A percentile compares a stretch with the other conserved stretches of the same genome.
Conservation (phyloP, 2,797 vertebrate genomes). For the Acanthopagrus latus region DNA sequence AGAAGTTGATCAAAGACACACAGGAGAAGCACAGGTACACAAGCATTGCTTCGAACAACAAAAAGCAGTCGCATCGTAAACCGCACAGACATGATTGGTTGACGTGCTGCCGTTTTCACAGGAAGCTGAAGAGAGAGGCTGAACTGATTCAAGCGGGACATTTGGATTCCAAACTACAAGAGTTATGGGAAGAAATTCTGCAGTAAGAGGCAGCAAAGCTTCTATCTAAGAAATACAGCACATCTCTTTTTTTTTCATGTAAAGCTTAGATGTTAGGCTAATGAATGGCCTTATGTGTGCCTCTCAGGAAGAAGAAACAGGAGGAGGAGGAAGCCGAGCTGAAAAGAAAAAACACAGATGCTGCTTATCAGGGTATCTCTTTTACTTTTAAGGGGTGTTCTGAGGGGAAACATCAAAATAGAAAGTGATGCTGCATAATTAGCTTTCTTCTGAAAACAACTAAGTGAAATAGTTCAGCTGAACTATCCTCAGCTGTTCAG, state of each 20-base stretch:
- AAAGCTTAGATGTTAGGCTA: neutral
- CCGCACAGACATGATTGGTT: neutral
- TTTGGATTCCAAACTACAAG: constrained; percentile 92
- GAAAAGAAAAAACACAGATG: constrained; percentile 93
- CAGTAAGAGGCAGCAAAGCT: constrained; percentile 82
- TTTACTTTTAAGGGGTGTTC: constrained; percentile 23
- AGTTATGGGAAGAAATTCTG: constrained; percentile 92
- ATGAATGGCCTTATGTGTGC: constrained; percentile 33
- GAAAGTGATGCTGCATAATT: neutral
- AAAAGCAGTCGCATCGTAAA: neutral
- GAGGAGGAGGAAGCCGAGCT: constrained; percentile 94
- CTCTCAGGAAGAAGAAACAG: constrained; percentile 91
- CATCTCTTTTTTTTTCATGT: constrained; percentile 3
- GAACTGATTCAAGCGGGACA: constrained; percentile 94
- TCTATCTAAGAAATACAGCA: neutral
- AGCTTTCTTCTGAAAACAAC: neutral
- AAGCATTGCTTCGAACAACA: neutral
- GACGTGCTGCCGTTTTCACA: constrained; percentile 60
- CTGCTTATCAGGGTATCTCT: constrained; percentile 93
- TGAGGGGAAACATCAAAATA: neutral
- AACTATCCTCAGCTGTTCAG: constrained; percentile 10
- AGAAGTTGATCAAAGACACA: constrained; percentile 94
- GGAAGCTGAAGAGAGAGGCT: constrained; percentile 94
- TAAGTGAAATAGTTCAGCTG: neutral
- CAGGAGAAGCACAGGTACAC: constrained; percentile 95